phyloP scores from a whole-genome alignment of 2,888 invertebrate genomes.

The Patella pellucida region DNA sequence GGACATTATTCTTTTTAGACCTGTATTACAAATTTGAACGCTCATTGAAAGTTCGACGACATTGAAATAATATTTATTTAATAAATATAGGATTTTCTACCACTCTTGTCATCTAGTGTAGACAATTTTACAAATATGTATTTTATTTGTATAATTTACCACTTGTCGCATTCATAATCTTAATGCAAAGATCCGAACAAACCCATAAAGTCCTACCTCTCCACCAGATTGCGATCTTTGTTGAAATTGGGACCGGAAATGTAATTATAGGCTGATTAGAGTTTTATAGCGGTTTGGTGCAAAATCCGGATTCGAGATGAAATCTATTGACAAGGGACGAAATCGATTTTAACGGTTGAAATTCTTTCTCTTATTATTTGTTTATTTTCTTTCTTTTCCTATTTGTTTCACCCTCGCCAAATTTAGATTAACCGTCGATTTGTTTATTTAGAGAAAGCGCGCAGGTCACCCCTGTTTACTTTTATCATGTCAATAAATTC shows the following conservation, averaged over 20 bases:
- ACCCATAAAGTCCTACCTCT: no score
- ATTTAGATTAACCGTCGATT: slow-evolving; percentile 7
- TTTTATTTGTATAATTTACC: no score
- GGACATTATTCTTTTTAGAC: no score
- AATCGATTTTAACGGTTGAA: slow-evolving; percentile 9
- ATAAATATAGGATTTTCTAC: no score
- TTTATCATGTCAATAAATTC: slow-evolving; percentile 10
- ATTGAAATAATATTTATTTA: no score
- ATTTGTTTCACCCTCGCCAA: slow-evolving; percentile 9
- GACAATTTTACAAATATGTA: no score
- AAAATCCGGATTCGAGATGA: slow-evolving; percentile 8
- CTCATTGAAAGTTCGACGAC: no score
- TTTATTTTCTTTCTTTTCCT: slow-evolving; percentile 10
- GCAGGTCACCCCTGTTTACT: slow-evolving; percentile 4
- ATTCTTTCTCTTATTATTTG: slow-evolving; percentile 5
- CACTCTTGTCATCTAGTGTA: no score
- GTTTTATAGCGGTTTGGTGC: background rate
- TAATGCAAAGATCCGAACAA: no score
- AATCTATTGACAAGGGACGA: slow-evolving; percentile 7
- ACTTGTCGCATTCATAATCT: no score
- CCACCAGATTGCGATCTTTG: background rate
- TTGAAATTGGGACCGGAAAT: slow-evolving; percentile 7
- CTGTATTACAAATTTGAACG: no score
- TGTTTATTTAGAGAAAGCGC: background rate
- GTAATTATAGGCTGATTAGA: background rate